Evolutionary conservation across 2,888 invertebrate species (phyloP).

Genomic region (Tridacna gigas): DNA sequence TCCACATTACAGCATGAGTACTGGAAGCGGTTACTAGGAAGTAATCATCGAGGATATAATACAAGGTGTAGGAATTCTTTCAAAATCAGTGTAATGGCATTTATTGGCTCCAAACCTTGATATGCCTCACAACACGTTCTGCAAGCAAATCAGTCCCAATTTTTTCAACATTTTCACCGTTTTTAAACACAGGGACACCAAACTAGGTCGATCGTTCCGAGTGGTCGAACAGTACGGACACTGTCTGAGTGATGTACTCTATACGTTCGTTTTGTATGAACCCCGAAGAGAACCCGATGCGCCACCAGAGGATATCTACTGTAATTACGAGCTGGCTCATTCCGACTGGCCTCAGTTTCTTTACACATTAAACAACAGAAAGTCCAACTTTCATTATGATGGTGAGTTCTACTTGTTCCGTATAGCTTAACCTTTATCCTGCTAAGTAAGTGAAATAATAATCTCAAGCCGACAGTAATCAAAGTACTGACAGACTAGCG

Average conservation of each 20-base stretch:
- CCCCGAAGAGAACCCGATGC: background rate
- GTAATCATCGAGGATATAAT: too few species aligned
- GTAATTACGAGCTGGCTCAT: slow-evolving; percentile 8
- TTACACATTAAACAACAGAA: slow-evolving; percentile 6
- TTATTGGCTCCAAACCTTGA: too few species aligned
- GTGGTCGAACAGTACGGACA: slow-evolving; percentile 9
- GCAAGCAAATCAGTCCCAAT: too few species aligned
- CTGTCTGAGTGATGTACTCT: background rate
- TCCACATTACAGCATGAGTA: too few species aligned
- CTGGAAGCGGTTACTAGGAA: too few species aligned
- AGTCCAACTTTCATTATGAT: slow-evolving; percentile 11
- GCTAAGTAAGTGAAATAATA: too few species aligned
- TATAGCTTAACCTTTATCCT: background rate
- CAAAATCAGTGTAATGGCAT: too few species aligned
- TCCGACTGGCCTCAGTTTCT: slow-evolving; percentile 14
- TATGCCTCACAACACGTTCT: too few species aligned
- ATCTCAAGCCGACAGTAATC: too few species aligned
- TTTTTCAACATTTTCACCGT: too few species aligned
- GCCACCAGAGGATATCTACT: background rate
- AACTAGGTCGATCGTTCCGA: slow-evolving; percentile 4
- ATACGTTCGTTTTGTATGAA: slow-evolving; percentile 14
- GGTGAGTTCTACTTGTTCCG: background rate
- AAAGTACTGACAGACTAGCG: too few species aligned
- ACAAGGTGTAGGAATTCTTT: too few species aligned
- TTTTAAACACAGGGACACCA: slow-evolving; percentile 1